Evolutionary conservation across 2,113 vertebrate species (phyloP).

Genomic region (Limanda limanda): DNA sequence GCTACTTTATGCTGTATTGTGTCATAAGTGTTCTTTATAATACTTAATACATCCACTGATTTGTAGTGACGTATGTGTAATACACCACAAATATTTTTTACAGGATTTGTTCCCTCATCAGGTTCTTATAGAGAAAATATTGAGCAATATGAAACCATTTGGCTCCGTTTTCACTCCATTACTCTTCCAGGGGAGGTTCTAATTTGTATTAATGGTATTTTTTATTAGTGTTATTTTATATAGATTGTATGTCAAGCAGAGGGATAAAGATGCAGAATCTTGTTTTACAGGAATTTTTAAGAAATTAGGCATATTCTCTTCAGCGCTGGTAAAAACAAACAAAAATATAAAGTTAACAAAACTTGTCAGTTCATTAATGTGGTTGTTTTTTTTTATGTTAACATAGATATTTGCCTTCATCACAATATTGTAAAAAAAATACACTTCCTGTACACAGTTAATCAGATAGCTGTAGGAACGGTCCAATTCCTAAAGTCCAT

Average conservation of each 20-base stretch:
- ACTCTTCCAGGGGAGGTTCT: slow-evolving; percentile 11
- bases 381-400: not conserved
- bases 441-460: slow-evolving; percentile 3
- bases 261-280: not conserved
- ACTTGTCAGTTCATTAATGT: no score
- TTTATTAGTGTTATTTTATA: slow-evolving; percentile 36
- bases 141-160: slow-evolving; percentile 17
- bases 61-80: slow-evolving; percentile 11
- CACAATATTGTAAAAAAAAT: slow-evolving; percentile 12
- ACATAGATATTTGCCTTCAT: not conserved
- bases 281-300: not conserved
- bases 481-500: slow-evolving; percentile 14
- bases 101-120: slow-evolving; percentile 11
- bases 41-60: not conserved
- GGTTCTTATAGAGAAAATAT: slow-evolving; percentile 7
- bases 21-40: not conserved
- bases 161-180: slow-evolving; percentile 50
- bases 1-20: not conserved
- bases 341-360: not conserved
- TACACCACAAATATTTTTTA: slow-evolving; percentile 4
- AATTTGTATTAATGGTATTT: slow-evolving; percentile 46
- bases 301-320: slow-evolving; percentile 14
- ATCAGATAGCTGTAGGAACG: slow-evolving; percentile 23
- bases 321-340: slow-evolving; percentile 2
- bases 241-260: slow-evolving; percentile 15